Percentiles rank a stretch among this genome's conserved stretches.
Conservation (phyloP, 2,888 invertebrate genomes). For the Phyllotreta striolata region DNA sequence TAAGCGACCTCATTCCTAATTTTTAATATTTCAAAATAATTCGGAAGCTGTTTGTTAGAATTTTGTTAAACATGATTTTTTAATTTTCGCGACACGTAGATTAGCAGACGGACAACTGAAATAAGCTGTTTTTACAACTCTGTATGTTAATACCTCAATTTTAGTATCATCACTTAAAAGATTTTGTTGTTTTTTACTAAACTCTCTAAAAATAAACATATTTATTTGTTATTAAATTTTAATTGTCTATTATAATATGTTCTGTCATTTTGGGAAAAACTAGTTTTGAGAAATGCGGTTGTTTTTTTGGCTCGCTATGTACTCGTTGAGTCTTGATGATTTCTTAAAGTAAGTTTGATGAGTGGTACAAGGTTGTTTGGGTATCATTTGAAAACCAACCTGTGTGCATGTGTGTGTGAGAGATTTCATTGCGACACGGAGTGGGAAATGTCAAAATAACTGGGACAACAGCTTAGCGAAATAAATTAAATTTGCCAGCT, state of each 20-base stretch:
- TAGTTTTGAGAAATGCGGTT: not conserved
- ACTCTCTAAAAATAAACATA: no score
- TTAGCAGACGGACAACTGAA: no score
- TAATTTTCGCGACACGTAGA: constrained; percentile 1
- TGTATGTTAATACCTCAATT: no score
- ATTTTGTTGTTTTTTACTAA: no score
- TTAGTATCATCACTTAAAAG: no score
- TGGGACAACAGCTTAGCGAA: constrained; percentile 25
- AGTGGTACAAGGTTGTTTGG: constrained; percentile 30
- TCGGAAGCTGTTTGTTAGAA: constrained; percentile 16
- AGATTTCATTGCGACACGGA: constrained; percentile 21
- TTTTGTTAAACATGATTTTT: constrained; percentile 9
- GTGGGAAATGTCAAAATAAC: constrained; percentile 28
- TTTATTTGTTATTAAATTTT: no score
- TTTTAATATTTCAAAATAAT: constrained; percentile 22
- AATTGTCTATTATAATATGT: no score
- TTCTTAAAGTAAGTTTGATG: constrained; percentile 22
- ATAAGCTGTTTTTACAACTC: no score
- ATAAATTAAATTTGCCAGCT: constrained; percentile 14
- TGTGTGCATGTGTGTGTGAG: constrained; percentile 17
- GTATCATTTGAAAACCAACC: constrained; percentile 26
- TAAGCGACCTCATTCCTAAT: constrained; percentile 27
- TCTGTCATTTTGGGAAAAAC: no score
- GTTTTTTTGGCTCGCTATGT: constrained; percentile 9
- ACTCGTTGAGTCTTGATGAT: constrained; percentile 11